Percentiles rank a stretch among this genome's conserved stretches.
Conservation (phyloP, 2,797 vertebrate species). For the Netta rufina region DNA sequence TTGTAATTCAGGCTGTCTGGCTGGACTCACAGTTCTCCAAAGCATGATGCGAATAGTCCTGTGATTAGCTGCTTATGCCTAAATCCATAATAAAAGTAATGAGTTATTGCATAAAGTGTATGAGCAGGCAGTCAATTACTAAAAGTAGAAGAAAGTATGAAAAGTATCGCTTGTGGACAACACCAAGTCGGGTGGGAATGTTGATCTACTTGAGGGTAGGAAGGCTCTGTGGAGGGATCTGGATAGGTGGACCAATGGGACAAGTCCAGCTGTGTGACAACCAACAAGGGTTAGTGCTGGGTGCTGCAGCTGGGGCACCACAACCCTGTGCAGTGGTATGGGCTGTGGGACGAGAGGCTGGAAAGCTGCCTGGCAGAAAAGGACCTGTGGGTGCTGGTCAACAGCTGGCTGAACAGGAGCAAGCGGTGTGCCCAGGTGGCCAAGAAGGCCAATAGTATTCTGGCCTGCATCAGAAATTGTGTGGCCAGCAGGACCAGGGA, state of each 20-base stretch:
- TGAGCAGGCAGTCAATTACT: background rate
- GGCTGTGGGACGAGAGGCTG: background rate
- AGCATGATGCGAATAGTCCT: background rate
- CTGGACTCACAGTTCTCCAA: background rate
- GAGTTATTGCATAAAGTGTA: background rate
- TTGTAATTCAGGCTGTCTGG: background rate
- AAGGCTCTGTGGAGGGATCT: background rate
- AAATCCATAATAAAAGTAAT: background rate
- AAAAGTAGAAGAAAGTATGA: background rate
- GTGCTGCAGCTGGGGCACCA: background rate
- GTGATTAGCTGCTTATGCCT: background rate
- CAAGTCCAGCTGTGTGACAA: too few species aligned
- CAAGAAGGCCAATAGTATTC: background rate
- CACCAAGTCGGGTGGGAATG: background rate
- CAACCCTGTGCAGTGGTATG: background rate
- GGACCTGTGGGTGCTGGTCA: background rate
- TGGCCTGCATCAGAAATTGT: background rate
- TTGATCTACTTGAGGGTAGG: background rate
- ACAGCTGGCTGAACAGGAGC: background rate
- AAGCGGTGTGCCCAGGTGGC: background rate
- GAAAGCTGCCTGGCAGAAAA: background rate
- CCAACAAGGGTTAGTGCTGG: background rate
- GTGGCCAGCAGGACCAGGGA: background rate
- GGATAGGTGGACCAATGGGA: background rate
- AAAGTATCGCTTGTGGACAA: background rate